Conservation (phyloP, 1,140 invertebrate genomes). For the Drosophila tani region DNA sequence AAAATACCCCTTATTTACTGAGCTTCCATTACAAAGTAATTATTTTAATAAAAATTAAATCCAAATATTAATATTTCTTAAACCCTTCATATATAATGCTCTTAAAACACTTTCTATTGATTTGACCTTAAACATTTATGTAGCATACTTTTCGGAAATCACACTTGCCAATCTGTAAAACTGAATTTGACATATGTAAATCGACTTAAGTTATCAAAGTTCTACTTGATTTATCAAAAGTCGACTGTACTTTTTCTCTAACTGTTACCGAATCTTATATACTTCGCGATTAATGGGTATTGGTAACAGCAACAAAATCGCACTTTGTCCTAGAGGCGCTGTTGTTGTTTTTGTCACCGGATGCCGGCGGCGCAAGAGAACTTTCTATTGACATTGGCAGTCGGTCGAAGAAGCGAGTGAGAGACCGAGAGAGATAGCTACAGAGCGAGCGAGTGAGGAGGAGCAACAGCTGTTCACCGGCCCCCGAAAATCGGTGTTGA, state of each 20-base stretch:
- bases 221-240: too few relatives aligned
- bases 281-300: constrained; percentile 11
- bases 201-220: too few relatives aligned
- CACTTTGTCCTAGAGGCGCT: constrained; percentile 67
- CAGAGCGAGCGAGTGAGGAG: background rate
- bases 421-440: background rate
- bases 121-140: too few relatives aligned
- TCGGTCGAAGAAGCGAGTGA: background rate
- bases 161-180: background rate
- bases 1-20: background rate
- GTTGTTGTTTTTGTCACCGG: constrained; percentile 31
- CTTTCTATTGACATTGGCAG: constrained; percentile 30
- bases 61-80: too few relatives aligned
- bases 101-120: too few relatives aligned
- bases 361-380: constrained; percentile 28
- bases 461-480: constrained; percentile 58
- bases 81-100: too few relatives aligned
- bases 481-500: constrained; percentile 17
- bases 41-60: too few relatives aligned
- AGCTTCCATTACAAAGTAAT: too few relatives aligned
- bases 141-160: too few relatives aligned
- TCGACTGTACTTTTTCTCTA: too few relatives aligned
- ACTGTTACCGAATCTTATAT: background rate
- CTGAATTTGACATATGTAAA: too few relatives aligned
- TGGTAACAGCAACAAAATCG: constrained; percentile 50